phyloP scores from a whole-genome alignment of 2,888 invertebrate species.

The Flexamia atlantica region DNA sequence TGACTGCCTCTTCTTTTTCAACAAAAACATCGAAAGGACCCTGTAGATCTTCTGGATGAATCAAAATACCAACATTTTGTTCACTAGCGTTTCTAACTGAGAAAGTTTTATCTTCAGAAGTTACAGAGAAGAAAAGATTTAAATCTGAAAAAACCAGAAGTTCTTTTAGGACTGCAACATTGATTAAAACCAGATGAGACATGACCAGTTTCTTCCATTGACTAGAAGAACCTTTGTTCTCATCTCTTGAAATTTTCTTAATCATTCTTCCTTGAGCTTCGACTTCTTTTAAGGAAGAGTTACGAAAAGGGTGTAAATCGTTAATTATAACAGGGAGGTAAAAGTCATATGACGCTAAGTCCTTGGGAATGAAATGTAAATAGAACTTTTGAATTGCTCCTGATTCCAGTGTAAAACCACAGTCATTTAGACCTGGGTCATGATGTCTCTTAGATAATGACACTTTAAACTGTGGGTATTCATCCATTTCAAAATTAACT shows the following conservation, averaged over 20 bases:
- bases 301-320: background rate
- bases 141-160: background rate
- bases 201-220: background rate
- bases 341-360: constrained; percentile 77
- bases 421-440: constrained; percentile 28
- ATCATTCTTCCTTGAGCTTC: background rate
- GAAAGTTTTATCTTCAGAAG: background rate
- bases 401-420: constrained; percentile 69
- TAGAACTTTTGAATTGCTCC: constrained; percentile 72
- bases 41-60: background rate
- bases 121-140: background rate
- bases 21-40: background rate
- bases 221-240: background rate
- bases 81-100: constrained; percentile 8
- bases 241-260: background rate
- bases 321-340: constrained; percentile 80
- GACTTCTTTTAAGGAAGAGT: background rate
- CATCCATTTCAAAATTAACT: constrained; percentile 64
- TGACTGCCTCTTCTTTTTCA: background rate
- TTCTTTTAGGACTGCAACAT: constrained; percentile 18
- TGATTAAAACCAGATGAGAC: constrained; percentile 9
- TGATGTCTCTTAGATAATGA: constrained; percentile 60
- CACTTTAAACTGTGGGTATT: constrained; percentile 66
- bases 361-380: constrained; percentile 74
- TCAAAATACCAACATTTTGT: background rate